Percentiles rank a stretch among this genome's conserved stretches.
phyloP scores from a whole-genome alignment of 2,113 vertebrate genomes.

The Malurus elegans region DNA sequence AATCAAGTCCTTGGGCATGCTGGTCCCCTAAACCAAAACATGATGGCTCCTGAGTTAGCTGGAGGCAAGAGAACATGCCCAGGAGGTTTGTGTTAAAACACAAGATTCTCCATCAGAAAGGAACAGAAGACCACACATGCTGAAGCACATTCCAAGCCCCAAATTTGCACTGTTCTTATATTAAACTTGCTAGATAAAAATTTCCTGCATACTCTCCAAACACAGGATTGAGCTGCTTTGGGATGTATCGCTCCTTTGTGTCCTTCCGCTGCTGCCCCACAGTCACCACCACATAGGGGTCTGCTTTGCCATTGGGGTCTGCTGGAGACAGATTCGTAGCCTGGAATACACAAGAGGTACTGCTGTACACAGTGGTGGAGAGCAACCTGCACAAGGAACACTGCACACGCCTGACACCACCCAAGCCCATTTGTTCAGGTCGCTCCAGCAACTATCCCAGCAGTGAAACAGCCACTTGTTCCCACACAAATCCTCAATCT shows the following conservation, averaged over 20 bases:
- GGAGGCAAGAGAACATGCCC: background rate
- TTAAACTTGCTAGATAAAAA: background rate
- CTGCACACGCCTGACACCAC: background rate
- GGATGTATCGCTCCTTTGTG: conserved; percentile 88
- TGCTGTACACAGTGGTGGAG: background rate
- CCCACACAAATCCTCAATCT: background rate
- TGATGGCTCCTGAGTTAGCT: background rate
- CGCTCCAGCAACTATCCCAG: background rate
- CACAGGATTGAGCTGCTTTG: conserved; percentile 91
- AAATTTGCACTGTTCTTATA: background rate
- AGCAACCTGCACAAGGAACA: background rate
- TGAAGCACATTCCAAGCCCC: background rate
- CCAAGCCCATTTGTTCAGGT: rapidly evolving
- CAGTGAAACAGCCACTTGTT: background rate
- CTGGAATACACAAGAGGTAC: conserved; percentile 66
- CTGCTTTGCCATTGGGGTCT: conserved; percentile 91
- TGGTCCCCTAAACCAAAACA: background rate
- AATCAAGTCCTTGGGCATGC: background rate
- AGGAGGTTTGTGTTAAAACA: background rate
- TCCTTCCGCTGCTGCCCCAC: conserved; percentile 78
- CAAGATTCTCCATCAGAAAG: background rate
- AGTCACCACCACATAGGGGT: conserved; percentile 88
- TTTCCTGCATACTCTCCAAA: conserved; percentile 87
- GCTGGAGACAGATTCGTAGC: conserved; percentile 87
- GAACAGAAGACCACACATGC: background rate